Evolutionary conservation across 2,797 vertebrate genomes (phyloP), one percentile per base, ranked within the genome.

Genomic region (Mionectes olivaceus): DNA sequence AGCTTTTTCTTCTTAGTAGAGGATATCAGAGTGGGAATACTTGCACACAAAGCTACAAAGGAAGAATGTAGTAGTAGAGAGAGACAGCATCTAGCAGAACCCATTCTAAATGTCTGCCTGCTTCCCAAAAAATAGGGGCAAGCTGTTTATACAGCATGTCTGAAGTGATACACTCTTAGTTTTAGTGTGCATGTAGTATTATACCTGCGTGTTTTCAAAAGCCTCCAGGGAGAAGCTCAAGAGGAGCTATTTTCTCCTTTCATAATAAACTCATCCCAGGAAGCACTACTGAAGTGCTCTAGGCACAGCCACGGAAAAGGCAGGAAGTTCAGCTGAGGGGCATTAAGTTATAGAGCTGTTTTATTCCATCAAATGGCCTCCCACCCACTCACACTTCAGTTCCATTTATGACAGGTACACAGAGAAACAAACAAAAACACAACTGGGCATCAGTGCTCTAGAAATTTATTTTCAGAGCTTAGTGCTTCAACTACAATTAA

Each of bases 391-490:
- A 25, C 21, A 52, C 12, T n/a, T 68, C 21, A 71, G n/a, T 39
- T 61, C 30, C 43, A 44, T 10, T 57, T 33, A 19, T 0, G 3
- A 9, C 61, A 59, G 6, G 6, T 21, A 65, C 64, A 41, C 2
- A 35, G n/a, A 74, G 12, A 69, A 71, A 19, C 28, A 87, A 70
- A 73, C 11, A 56, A 32, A 53, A n/a, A 17, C 5, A 93, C 53
- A 91, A 59, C 13, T 22, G 9, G 69, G 12, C 37, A n/a, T 47
- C 28, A 14, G 7, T 52, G 91, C 87, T 94, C 95, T 57, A 86
- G 88, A 96, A 94, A 67, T 97, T 97, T 98, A 97, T 97, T 97
- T 97, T 94, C 79, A 94, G 96, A 97, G 94, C 61, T 17, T 77
- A 96, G 46, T 82, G 50, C 81, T 92, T 96, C 52, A 59, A 63